These are phyloP conservation scores for Dendropsophus ebraccatus DNA, from an alignment of 2,113 vertebrate genomes.

Conservation along the genomic window DNA sequence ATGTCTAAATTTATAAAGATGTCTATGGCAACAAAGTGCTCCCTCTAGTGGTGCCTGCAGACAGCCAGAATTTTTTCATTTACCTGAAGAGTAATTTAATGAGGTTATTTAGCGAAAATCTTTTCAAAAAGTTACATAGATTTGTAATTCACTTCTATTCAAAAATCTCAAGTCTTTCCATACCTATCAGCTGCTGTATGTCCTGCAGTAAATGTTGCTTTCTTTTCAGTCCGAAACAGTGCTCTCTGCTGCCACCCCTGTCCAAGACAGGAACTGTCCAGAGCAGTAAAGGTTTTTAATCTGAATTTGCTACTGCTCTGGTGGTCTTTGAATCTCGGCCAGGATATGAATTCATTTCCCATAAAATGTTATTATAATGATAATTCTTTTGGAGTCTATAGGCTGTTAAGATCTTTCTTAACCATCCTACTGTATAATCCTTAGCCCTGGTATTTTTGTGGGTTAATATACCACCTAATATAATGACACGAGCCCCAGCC, in stretches of 20 bases:
- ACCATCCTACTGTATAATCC: not conserved
- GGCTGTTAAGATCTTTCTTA: not conserved
- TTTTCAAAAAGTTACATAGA: no score
- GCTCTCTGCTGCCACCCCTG: no score
- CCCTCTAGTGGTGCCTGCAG: not conserved
- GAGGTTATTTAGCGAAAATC: no score
- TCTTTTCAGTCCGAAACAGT: no score
- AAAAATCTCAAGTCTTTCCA: no score
- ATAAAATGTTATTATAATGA: not conserved
- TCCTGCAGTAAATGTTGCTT: no score
- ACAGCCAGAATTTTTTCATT: not conserved
- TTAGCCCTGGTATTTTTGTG: not conserved
- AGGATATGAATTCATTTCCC: not conserved
- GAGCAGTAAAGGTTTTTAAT: no score
- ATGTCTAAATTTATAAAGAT: not conserved
- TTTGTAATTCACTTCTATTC: no score
- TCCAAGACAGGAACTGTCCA: no score
- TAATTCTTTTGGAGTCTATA: not conserved
- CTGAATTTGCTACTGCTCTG: no score
- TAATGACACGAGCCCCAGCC: not conserved
- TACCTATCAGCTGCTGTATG: no score
- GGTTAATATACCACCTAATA: not conserved
- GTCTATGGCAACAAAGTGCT: not conserved
- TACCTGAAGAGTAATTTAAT: not conserved
- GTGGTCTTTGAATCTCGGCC: no score